Percentiles rank a stretch among this genome's conserved stretches.
phyloP scores from a whole-genome alignment of 2,888 invertebrate genomes.

The Strigamia crassipes region DNA sequence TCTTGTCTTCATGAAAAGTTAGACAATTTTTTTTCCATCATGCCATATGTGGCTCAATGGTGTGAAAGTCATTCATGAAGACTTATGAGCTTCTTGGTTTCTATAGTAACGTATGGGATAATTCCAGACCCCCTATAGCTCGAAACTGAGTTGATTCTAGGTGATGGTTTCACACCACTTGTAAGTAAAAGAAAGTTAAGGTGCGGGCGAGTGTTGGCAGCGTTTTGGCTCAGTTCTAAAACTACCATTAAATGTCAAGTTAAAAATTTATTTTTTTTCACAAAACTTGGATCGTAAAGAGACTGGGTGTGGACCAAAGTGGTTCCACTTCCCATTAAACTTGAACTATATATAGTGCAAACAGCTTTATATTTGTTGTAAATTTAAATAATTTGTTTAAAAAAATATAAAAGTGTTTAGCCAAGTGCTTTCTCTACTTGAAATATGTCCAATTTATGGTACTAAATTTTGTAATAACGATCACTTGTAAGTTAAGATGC shows the following conservation, averaged over 20 bases:
- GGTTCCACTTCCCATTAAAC: slow-evolving; percentile 25
- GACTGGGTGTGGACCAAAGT: slow-evolving; percentile 33
- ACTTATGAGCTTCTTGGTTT: slow-evolving; percentile 33
- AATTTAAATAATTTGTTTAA: neutral
- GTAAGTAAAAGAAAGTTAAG: slow-evolving; percentile 40
- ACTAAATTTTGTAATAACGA: no score
- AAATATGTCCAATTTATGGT: neutral
- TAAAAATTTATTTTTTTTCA: slow-evolving; percentile 29
- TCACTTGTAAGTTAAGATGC: no score
- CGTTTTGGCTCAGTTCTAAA: slow-evolving; percentile 35
- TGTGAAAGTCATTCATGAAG: slow-evolving; percentile 40
- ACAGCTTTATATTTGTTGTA: slow-evolving; percentile 12
- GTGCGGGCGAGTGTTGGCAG: slow-evolving; percentile 27
- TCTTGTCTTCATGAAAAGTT: slow-evolving; percentile 31
- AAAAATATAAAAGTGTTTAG: neutral
- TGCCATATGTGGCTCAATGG: neutral
- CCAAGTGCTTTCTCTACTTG: neutral
- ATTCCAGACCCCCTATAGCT: slow-evolving; percentile 32
- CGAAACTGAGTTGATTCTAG: slow-evolving; percentile 20
- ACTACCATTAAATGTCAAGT: slow-evolving; percentile 36
- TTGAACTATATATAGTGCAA: neutral
- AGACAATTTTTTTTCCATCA: neutral
- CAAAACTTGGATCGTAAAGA: slow-evolving; percentile 37
- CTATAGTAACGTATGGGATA: slow-evolving; percentile 31
- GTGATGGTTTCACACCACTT: slow-evolving; percentile 42